Conservation (phyloP, 1,140 invertebrate species). For the Penaeus japonicus region DNA sequence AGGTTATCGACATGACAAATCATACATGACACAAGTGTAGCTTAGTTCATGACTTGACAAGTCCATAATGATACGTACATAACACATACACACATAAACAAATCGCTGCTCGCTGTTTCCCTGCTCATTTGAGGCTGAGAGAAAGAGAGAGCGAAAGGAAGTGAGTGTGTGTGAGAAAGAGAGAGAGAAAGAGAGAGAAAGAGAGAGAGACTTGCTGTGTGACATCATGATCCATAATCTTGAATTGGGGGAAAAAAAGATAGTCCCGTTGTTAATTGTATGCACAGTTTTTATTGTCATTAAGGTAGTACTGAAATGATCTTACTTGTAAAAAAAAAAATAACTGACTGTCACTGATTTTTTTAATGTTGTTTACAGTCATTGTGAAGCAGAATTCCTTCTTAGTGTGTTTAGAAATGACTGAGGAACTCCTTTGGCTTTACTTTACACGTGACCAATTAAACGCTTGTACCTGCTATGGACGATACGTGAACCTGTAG, state of each 20-base stretch:
- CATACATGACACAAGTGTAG: no score
- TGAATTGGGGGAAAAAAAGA: conserved; percentile 12
- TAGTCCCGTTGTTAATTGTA: conserved; percentile 51
- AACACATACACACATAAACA: no score
- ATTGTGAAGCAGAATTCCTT: conserved; percentile 48
- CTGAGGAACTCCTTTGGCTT: conserved; percentile 34
- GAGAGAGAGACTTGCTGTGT: neutral
- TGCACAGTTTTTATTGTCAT: conserved; percentile 52
- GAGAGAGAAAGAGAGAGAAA: neutral
- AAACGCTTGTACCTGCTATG: conserved; percentile 48
- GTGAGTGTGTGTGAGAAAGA: neutral
- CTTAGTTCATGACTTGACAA: no score
- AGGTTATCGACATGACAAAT: no score
- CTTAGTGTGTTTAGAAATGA: conserved; percentile 44
- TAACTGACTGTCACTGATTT: conserved; percentile 52
- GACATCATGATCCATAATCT: conserved; percentile 30
- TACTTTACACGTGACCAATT: conserved; percentile 33
- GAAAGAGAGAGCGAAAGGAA: no score
- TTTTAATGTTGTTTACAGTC: conserved; percentile 56
- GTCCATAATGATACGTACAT: no score
- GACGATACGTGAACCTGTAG: neutral
- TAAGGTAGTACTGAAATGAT: conserved; percentile 51
- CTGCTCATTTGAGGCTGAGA: no score
- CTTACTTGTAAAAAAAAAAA: conserved; percentile 46
- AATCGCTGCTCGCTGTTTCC: no score